These are phyloP conservation scores for Aplocera efformata DNA, from an alignment of 2,888 invertebrate genomes.

Conservation along the genomic window DNA sequence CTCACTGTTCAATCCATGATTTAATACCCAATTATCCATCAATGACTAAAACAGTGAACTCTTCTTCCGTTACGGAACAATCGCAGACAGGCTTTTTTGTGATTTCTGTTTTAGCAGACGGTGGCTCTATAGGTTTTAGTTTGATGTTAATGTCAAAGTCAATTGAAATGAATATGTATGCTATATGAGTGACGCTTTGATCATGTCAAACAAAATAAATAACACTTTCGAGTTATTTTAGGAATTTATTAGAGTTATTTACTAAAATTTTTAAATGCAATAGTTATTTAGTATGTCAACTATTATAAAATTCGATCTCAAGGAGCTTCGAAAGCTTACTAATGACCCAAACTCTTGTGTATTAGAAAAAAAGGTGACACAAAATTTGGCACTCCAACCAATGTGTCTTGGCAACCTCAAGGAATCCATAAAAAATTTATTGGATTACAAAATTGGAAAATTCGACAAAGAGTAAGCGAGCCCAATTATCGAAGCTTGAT, in stretches of 20 bases:
- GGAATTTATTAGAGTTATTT: background rate
- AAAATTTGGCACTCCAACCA: conserved; percentile 82
- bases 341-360: conserved; percentile 81
- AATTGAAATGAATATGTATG: too few species aligned
- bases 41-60: too few species aligned
- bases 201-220: conserved; percentile 5
- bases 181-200: too few species aligned
- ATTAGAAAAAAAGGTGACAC: conserved; percentile 72
- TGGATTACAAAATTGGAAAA: conserved; percentile 80
- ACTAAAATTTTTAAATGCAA: conserved; percentile 8
- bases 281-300: conserved; percentile 52
- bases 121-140: too few species aligned
- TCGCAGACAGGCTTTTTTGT: too few species aligned
- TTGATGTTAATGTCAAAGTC: too few species aligned
- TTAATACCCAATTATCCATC: too few species aligned
- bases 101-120: too few species aligned
- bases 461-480: conserved; percentile 83
- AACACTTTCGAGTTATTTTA: conserved; percentile 6
- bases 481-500: background rate
- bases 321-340: conserved; percentile 76
- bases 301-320: conserved; percentile 73
- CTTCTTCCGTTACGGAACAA: too few species aligned
- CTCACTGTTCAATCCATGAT: too few species aligned
- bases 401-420: conserved; percentile 82
- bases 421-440: conserved; percentile 79